Evolutionary conservation across 2,113 vertebrate species (phyloP), one percentile per base, ranked within the genome.

Genomic region (Ictidomys tridecemlineatus): DNA sequence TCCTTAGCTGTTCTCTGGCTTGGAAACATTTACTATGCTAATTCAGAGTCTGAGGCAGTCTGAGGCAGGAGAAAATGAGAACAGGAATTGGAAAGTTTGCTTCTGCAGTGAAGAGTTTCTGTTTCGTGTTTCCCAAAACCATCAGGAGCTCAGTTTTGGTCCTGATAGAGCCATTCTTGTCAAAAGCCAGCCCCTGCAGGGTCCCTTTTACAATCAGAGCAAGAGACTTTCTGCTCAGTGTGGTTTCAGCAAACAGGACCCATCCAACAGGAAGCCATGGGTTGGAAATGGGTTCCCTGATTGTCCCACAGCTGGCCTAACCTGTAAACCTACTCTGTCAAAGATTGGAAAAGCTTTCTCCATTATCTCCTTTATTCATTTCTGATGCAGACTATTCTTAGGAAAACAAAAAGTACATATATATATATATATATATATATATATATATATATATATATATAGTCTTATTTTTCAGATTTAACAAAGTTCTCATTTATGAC

Each of bases 1-100:
- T 53, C 22, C 42, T 76, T 11, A 28, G 45, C n/a, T 88, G 79
- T 91, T n/a, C 17, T 91, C 65, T 85, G 39, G 12, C 73, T 91
- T 93, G 58, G 78, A 80, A 93, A 48, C 10, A 93, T 77, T 91
- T 42, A 65, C 45, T 67, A 24, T 37, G 83, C 34, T 92, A 82
- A 93, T 95, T 70, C 45, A 77, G 61, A 65, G 32, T 9, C 67
- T 32, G 45, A 1, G 30, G 20, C 12, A 79, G n/a, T 28, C 32
- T 26, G 9, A 56, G 56, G 53, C 8, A 83, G 65, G 53, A 48
- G 63, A 39, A 73, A 78, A 84, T 42, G 65, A 93, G 77, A 80
- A 22, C 24, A 51, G 16, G 7, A 45, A 69, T 34, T 30, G 26
- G 65, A 61, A 76, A 73, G 53, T 48, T 58, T 70, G 73, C 6